These are phyloP conservation scores for Neomonachus schauinslandi DNA, from an alignment of 2,113 vertebrate genomes.

Conservation along the genomic window DNA sequence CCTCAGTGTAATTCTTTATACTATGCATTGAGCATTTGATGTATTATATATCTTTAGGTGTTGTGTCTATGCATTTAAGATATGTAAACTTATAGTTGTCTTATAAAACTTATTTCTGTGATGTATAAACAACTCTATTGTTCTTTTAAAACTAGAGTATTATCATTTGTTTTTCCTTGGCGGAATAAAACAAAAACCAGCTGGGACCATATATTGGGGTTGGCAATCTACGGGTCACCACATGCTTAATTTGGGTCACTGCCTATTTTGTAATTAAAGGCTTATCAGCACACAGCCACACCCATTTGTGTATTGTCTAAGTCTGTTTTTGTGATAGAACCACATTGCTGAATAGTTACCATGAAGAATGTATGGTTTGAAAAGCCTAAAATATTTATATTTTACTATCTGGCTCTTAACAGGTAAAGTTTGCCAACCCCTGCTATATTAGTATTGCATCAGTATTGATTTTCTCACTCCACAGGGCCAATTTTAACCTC, in stretches of 20 bases:
- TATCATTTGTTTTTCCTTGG: not conserved
- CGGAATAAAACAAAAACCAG: not conserved
- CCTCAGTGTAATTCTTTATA: not conserved
- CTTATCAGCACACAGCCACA: not conserved
- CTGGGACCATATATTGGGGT: not conserved
- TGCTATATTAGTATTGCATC: not conserved
- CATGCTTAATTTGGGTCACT: not conserved
- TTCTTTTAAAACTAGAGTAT: not conserved
- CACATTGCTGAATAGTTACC: not conserved
- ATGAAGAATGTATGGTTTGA: not conserved
- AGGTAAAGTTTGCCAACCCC: not conserved
- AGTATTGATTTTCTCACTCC: not conserved
- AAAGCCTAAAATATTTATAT: slow-evolving; percentile 1
- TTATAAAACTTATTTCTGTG: not conserved
- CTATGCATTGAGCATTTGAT: not conserved
- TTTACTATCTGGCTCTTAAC: not conserved
- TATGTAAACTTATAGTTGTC: not conserved
- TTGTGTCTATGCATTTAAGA: not conserved
- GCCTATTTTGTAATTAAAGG: not conserved
- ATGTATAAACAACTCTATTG: not conserved
- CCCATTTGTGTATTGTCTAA: not conserved
- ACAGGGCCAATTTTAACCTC: not conserved
- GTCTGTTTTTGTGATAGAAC: not conserved
- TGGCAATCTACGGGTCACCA: not conserved
- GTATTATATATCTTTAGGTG: not conserved